A percentile compares a stretch with the other conserved stretches of the same genome.
Conservation (phyloP, 2,113 vertebrate species). For the Atractosteus spatula region DNA sequence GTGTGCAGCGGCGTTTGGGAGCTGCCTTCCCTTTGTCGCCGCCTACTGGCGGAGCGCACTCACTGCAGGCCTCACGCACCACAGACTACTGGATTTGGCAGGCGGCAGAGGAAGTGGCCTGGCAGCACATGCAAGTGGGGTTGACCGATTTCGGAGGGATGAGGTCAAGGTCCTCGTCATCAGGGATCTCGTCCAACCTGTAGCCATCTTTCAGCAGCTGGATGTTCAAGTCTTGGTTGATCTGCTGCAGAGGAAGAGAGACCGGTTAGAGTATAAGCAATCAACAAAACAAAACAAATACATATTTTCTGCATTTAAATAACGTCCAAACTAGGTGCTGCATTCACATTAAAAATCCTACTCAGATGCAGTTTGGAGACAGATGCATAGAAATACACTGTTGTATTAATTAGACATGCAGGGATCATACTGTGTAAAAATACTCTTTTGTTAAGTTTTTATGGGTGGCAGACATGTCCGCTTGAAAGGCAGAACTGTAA, state of each 20-base stretch:
- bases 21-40: constrained; percentile 28
- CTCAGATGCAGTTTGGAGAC: too few relatives aligned
- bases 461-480: too few relatives aligned
- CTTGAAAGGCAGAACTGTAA: too few relatives aligned
- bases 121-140: constrained; percentile 98
- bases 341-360: too few relatives aligned
- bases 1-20: too few relatives aligned
- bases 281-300: too few relatives aligned
- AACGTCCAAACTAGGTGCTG: too few relatives aligned
- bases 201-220: constrained; percentile 98
- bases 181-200: constrained; percentile 94
- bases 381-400: too few relatives aligned
- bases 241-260: constrained; percentile 78
- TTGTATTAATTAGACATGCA: too few relatives aligned
- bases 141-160: constrained; percentile 96
- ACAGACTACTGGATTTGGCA: constrained; percentile 93
- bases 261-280: constrained; percentile 1
- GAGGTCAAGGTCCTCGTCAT: constrained; percentile 95
- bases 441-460: too few relatives aligned
- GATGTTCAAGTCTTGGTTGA: constrained; percentile 98
- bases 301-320: too few relatives aligned
- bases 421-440: too few relatives aligned
- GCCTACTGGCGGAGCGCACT: constrained; percentile 39
- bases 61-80: constrained; percentile 41
- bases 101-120: constrained; percentile 93